phyloP scores from a whole-genome alignment of 2,888 invertebrate species.

The Rhingia campestris region DNA sequence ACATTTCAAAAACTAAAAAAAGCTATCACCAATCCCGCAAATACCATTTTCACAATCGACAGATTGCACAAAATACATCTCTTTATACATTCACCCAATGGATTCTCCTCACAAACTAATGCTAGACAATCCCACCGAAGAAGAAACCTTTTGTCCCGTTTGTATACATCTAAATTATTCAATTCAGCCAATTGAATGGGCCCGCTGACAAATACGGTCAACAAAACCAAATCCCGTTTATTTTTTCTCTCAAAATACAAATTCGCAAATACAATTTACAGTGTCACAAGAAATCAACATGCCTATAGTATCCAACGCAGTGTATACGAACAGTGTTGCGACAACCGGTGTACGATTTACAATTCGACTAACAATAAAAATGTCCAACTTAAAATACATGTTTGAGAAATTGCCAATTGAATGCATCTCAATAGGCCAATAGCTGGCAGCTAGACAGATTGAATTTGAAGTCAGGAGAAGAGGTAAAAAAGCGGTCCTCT shows the following conservation, averaged over 20 bases:
- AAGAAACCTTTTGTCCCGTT: slow-evolving; percentile 21
- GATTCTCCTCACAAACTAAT: not conserved
- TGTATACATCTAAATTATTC: slow-evolving; percentile 46
- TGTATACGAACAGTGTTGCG: not conserved
- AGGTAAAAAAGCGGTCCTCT: slow-evolving; percentile 66
- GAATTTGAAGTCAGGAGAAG: slow-evolving; percentile 61
- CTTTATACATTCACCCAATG: too few relatives aligned
- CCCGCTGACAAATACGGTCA: slow-evolving; percentile 62
- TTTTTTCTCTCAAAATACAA: slow-evolving; percentile 32
- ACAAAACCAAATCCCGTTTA: slow-evolving; percentile 44
- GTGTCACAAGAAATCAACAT: slow-evolving; percentile 65
- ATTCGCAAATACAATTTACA: slow-evolving; percentile 62
- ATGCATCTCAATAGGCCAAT: slow-evolving; percentile 73
- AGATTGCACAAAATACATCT: too few relatives aligned
- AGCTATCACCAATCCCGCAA: too few relatives aligned
- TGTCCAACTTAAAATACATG: slow-evolving; percentile 70
- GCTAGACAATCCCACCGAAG: slow-evolving; percentile 13
- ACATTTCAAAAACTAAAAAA: too few relatives aligned
- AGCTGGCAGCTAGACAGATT: slow-evolving; percentile 74
- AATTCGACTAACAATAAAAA: slow-evolving; percentile 72
- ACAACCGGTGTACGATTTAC: slow-evolving; percentile 43
- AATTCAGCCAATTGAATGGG: slow-evolving; percentile 45
- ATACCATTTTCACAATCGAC: too few relatives aligned
- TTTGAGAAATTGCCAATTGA: slow-evolving; percentile 73
- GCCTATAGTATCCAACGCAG: slow-evolving; percentile 22